Evolutionary conservation across 2,888 invertebrate genomes (phyloP), one percentile per base, ranked within the genome.

Genomic region (Lasius fuliginosus): DNA sequence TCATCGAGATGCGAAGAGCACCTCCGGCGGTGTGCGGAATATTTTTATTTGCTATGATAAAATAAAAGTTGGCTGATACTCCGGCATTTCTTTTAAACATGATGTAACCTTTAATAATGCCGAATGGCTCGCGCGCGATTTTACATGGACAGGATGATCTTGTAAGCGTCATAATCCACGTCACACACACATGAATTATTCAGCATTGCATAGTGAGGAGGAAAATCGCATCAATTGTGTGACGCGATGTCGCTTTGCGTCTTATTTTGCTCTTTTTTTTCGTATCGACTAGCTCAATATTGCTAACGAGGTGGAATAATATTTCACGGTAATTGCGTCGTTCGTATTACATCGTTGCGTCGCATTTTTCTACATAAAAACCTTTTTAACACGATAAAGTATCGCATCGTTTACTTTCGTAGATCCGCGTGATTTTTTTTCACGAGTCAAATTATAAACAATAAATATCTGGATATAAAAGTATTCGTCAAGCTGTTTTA

Each of bases 31-130:
- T 42, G 30, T 18, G 0, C 27, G 23, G 82, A 27, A 46, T 71
- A 62, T 75, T 60, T 74, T 74, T 69, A 68, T 74, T 84, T 53
- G n/a, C 30, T 33, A 69, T 42, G 68, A 58, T 77, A 77, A 77
- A 69, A 42, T 77, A 42, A 58, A 67, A 77, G 4, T 6, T 58
- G 33, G 15, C 15, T n/a, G n/a, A 9, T 8, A 23, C 27, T 8
- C 49, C 23, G 5, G 30, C 40, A 64, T 68, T 40, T 27, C 42
- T 42, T 65, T 77, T 30, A 30, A 77, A 30, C 40, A 56, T 68
- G 58, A 42, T 42, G n/a, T 15, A 77, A 27, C 36, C 53, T 15
- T 4, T 30, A 8, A 36, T 65, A n/a, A 77, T 42, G 40, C 11
- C 30, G 42, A 77, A 67, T 53, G 36, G 40, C n/a, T 49, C 2